A percentile compares a stretch with the other conserved stretches of the same genome.
Conservation (phyloP, 1,140 invertebrate species). For the Hyles euphorbiae region DNA sequence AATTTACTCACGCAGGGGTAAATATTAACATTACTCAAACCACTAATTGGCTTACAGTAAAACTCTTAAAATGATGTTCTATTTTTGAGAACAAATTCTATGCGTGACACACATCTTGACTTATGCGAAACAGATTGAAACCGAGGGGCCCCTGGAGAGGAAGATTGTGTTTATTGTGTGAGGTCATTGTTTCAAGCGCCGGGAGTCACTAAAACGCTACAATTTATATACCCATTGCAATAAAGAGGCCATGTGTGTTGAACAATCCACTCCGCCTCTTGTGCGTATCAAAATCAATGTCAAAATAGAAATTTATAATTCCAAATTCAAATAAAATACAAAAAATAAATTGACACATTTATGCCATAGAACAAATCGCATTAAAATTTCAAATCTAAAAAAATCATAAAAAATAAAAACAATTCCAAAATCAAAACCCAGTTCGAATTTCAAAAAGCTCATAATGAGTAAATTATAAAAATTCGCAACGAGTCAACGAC, state of each 20-base stretch:
- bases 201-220: conserved; percentile 36
- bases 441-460: not conserved
- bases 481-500: conserved; percentile 47
- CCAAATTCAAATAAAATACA: not conserved
- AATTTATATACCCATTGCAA: conserved; percentile 41
- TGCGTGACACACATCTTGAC: conserved; percentile 10
- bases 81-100: not conserved
- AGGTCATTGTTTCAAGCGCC: conserved; percentile 64
- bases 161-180: conserved; percentile 51
- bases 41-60: too few species aligned
- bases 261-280: too few species aligned
- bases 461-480: conserved; percentile 14
- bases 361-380: not conserved
- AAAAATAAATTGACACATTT: conserved; percentile 2
- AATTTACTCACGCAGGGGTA: too few species aligned
- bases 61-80: not conserved
- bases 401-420: too few species aligned
- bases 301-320: too few species aligned
- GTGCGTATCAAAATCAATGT: too few species aligned
- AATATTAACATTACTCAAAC: too few species aligned
- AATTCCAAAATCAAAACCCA: not conserved
- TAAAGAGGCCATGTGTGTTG: not conserved
- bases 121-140: conserved; percentile 36
- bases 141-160: conserved; percentile 36
- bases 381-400: too few species aligned